Conservation (phyloP, 2,888 invertebrate species). For the Cylindroiulus punctatus region DNA sequence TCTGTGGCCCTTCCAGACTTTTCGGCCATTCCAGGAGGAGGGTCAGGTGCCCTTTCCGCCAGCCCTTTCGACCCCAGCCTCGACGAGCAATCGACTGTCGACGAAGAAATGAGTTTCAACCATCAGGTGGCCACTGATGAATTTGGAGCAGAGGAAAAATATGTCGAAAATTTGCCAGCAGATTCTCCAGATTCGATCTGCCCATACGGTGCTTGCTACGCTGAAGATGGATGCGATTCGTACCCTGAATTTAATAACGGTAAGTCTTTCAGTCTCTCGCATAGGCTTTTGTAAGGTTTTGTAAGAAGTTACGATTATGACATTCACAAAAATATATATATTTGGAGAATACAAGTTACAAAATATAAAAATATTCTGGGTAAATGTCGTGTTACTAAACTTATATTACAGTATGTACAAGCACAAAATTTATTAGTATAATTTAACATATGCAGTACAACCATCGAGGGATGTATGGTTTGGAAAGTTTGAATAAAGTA, state of each 20-base stretch:
- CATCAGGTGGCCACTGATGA: background rate
- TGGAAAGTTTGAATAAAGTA: too few relatives aligned
- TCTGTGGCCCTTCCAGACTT: background rate
- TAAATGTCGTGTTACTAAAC: too few relatives aligned
- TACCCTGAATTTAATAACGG: conserved; percentile 15
- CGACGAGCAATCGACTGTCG: background rate
- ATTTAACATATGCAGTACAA: too few relatives aligned
- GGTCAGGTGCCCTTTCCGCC: background rate
- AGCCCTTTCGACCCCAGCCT: background rate
- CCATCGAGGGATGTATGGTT: too few relatives aligned
- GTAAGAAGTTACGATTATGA: too few relatives aligned
- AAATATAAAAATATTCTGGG: too few relatives aligned
- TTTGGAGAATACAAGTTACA: too few relatives aligned
- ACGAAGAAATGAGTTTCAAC: background rate
- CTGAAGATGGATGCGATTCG: background rate
- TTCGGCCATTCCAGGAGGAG: background rate
- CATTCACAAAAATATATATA: too few relatives aligned
- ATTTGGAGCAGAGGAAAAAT: background rate
- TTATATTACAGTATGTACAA: too few relatives aligned
- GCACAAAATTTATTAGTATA: too few relatives aligned
- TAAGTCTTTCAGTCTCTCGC: background rate
- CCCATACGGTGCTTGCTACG: background rate
- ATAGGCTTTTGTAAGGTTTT: background rate
- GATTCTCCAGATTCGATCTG: background rate
- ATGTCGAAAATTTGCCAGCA: background rate